Base-by-base conservation (phyloP, 2,113 vertebrate genomes). In the Seriola dumerili region DNA sequence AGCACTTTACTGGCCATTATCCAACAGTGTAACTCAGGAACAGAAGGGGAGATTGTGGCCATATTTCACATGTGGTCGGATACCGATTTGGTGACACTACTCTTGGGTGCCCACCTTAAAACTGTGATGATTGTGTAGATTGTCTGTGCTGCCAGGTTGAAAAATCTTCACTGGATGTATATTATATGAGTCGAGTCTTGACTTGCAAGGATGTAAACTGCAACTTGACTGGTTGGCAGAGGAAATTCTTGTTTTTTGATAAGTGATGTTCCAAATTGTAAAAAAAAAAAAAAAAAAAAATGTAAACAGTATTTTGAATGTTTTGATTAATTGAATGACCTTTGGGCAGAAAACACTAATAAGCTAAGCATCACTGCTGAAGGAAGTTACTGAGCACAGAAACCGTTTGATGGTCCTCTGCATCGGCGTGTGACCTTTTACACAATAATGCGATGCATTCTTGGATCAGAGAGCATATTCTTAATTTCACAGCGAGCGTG, bases 401-500 rank as follows among this genome's bases (percentile, higher is more conserved):
- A 73, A 71, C 59, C 3, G 0, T 54, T 76, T 79, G 78, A 75
- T 38, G 62, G 38, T 71, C 62, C 54, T 36, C 63, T 61, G 65
- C 70, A 46, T 23, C 3, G n/a, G 57, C 74, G 3, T 67, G 63
- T 90, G 85, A 93, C 81, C 83, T 89, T 89, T 93, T 71, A 65
- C 67, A 84, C 72, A 76, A 69, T 81, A 81, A 77, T 58, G 55
- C 70, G 68, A 76, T 66, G 59, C 72, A 64, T 80, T 73, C 74
- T 74, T 80, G 87, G 91, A 91, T 93, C 87, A 78, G 42, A 84
- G 86, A 88, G 78, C 92, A 70, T 82, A 72, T 71, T 84, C 80
- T 82, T 91, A 68, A 89, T 88, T 89, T 93, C 67, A 85, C 66
- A 82, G 83, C 88, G 61, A 84, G 84, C 81, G 84, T 89, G 78